phyloP scores from a whole-genome alignment of 1,140 invertebrate species.

The Lordiphosa clarofinis region DNA sequence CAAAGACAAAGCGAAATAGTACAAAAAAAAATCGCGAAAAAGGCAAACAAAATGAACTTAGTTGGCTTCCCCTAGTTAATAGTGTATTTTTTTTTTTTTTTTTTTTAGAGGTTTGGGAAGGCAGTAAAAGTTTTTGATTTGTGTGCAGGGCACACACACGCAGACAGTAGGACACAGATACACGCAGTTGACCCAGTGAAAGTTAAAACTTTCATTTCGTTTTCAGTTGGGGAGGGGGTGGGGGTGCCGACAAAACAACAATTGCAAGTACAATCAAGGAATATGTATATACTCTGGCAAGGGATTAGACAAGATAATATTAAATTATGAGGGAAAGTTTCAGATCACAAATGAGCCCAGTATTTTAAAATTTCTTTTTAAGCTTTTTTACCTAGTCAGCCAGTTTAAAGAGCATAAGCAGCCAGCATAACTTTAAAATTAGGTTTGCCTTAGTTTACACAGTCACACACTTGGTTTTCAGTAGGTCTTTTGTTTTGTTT shows the following conservation, averaged over 20 bases:
- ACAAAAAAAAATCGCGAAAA: conserved; percentile 2
- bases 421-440: too few species aligned
- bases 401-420: too few species aligned
- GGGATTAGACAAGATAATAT: too few species aligned
- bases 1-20: conserved; percentile 30
- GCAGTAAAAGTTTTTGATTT: conserved; percentile 73
- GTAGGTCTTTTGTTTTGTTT: conserved; percentile 68
- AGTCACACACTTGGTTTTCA: conserved; percentile 1
- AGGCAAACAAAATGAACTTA: conserved; percentile 62
- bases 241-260: too few species aligned
- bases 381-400: too few species aligned
- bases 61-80: conserved; percentile 19
- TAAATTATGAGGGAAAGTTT: too few species aligned
- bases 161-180: conserved; percentile 10
- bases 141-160: conserved; percentile 43
- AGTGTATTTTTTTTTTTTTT: conserved; percentile 4
- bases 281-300: too few species aligned
- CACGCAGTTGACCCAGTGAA: conserved; percentile 42
- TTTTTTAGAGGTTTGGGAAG: conserved; percentile 5
- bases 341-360: too few species aligned
- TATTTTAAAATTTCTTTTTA: too few species aligned
- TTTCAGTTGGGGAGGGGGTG: conserved; percentile 3
- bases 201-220: conserved; percentile 67
- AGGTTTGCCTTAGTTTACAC: conserved; percentile 10
- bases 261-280: too few species aligned